Conservation (phyloP, 2,797 vertebrate species). For the Microctenopoma lineatum region DNA sequence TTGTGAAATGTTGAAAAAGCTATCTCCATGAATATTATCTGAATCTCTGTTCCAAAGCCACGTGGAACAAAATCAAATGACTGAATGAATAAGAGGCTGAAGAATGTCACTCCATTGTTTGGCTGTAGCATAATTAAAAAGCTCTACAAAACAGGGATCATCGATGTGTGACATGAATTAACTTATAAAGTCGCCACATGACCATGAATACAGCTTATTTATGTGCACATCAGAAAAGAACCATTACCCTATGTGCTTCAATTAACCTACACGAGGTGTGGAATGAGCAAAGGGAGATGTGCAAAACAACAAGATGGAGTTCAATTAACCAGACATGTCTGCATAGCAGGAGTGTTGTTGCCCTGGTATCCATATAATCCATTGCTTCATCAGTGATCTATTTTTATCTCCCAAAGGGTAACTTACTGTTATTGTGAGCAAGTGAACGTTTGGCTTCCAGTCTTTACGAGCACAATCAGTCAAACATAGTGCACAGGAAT, state of each 20-base stretch:
- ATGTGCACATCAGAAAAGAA: conserved; percentile 38
- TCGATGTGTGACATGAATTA: conserved; percentile 57
- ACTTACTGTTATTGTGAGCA: conserved; percentile 26
- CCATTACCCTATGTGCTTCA: conserved; percentile 47
- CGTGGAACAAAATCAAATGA: conserved; percentile 42
- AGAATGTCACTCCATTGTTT: conserved; percentile 45
- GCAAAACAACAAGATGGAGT: conserved; percentile 45
- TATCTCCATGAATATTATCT: conserved; percentile 36
- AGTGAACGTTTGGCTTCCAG: conserved; percentile 12
- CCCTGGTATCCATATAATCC: conserved; percentile 34
- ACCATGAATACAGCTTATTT: conserved; percentile 60
- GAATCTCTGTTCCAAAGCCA: conserved; percentile 19
- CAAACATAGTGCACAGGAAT: not conserved
- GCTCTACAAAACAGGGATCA: conserved; percentile 54
- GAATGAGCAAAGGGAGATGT: conserved; percentile 30
- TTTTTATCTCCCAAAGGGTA: conserved; percentile 29
- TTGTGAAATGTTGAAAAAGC: conserved; percentile 7
- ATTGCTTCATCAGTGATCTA: conserved; percentile 25
- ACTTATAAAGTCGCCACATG: conserved; percentile 56
- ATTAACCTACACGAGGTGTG: conserved; percentile 61
- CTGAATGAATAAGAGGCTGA: conserved; percentile 35
- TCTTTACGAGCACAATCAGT: not conserved
- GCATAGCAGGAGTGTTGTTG: conserved; percentile 20
- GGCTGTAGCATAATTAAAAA: conserved; percentile 49
- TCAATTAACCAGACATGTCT: conserved; percentile 65